Percentiles rank a stretch among this genome's conserved stretches.
These are phyloP conservation scores for Eolophus roseicapilla DNA, from an alignment of 2,113 vertebrate species.

Conservation along the genomic window DNA sequence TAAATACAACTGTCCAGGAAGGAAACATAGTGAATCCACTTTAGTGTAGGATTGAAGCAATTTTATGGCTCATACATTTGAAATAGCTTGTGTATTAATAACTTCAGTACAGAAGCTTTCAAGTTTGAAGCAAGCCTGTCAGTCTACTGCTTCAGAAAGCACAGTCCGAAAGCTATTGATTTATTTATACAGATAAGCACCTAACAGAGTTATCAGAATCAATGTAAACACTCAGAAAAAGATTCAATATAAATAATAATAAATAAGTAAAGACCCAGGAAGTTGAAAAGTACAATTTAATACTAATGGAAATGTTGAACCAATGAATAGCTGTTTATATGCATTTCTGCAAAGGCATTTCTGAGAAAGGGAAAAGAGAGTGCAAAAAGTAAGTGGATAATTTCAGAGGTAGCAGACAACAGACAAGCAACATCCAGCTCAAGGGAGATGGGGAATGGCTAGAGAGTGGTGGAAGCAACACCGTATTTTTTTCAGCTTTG, in stretches of 20 bases:
- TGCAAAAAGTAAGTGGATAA: neutral
- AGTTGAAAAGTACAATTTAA: conserved; percentile 13
- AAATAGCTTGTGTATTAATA: neutral
- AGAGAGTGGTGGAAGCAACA: neutral
- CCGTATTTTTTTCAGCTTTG: neutral
- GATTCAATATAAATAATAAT: conserved; percentile 12
- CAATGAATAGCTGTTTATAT: neutral
- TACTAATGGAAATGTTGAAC: conserved; percentile 21
- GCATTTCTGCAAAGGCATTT: neutral
- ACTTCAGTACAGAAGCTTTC: neutral
- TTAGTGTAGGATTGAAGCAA: neutral
- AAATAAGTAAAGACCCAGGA: neutral
- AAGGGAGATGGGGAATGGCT: neutral
- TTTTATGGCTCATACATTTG: neutral
- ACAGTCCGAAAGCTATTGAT: neutral
- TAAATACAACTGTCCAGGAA: neutral
- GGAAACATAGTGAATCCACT: neutral
- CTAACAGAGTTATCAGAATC: conserved; percentile 3
- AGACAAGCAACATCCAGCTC: neutral
- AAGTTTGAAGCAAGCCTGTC: neutral
- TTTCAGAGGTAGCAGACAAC: neutral
- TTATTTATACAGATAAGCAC: conserved; percentile 10
- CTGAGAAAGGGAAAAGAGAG: neutral
- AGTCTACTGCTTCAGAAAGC: neutral
- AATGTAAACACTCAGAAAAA: neutral